phyloP scores from a whole-genome alignment of 2,113 vertebrate species.

The Ceyx margarethae region DNA sequence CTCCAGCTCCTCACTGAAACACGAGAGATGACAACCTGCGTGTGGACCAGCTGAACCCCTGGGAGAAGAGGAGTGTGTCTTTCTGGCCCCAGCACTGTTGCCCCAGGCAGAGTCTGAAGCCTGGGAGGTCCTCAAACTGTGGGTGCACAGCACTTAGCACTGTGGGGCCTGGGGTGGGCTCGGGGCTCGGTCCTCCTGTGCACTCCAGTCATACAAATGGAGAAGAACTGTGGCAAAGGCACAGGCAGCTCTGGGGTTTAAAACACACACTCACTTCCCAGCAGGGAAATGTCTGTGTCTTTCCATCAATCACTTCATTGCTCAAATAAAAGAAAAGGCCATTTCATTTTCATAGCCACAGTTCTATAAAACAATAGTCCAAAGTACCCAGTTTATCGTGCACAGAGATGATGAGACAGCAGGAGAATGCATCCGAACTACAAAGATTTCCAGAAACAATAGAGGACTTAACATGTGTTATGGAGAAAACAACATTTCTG shows the following conservation, averaged over 20 bases:
- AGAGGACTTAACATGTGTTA: not conserved
- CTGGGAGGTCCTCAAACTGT: not conserved
- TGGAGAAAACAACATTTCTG: not conserved
- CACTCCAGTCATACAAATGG: not conserved
- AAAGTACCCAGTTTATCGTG: not conserved
- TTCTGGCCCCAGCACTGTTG: not conserved
- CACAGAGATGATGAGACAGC: not conserved
- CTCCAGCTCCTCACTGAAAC: not conserved
- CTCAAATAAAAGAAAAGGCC: slow-evolving; percentile 7
- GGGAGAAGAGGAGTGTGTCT: not conserved
- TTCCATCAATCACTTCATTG: not conserved
- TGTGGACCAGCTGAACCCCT: not conserved
- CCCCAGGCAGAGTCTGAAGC: not conserved
- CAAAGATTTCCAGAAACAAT: slow-evolving; percentile 20
- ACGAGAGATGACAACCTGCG: not conserved
- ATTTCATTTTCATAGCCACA: not conserved
- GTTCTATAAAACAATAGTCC: not conserved
- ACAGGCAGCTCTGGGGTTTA: not conserved
- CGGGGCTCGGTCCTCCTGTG: not conserved
- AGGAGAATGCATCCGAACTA: not conserved
- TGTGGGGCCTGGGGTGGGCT: not conserved
- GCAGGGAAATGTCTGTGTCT: not conserved
- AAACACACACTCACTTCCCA: not conserved
- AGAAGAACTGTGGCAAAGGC: not conserved
- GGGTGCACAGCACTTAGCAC: not conserved